Base-by-base conservation (phyloP, 2,797 vertebrate genomes). In the Eulemur rubriventer region DNA sequence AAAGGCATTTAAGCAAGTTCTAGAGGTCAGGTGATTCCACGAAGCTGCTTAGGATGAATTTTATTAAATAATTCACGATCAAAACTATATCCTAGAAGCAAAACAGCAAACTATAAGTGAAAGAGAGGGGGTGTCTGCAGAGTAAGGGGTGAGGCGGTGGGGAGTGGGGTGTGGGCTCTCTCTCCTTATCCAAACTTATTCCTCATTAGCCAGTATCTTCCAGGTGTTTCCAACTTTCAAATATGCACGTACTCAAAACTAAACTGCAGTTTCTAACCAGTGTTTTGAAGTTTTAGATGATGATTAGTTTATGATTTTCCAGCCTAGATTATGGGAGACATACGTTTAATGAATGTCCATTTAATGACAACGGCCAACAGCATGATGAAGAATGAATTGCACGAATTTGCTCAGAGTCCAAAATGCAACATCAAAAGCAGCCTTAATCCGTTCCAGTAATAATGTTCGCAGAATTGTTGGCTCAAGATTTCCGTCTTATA, bases 401-500 rank as follows among this genome's bases (percentile, higher is more conserved):
- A 82, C 16, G 41, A 63, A 14, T 83, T 61, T 67, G 30, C 26
- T 73, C 50, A 70, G n/a, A 85, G 78, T 72, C 67, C 17, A 91
- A 90, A 82, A 50, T 14, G 7, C 38, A 94, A 52, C n/a, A n/a
- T 59, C 76, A 79, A 90, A 89, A 88, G 26, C 43, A 85, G 17
- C 12, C 67, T 87, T 69, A 94, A 88, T 70, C 24, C 46, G 43
- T 67, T 16, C 65, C 50, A 84, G 24, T 9, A 86, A 43, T 50
- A 70, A 83, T 28, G 26, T 28, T 65, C 69, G 87, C 79, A 87
- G 14, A 89, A 76, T 22, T 63, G 72, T 76, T 69, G 48, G 81
- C 43, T 43, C 48, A 89, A 76, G 26, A 57, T 75, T 95, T 95
- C 55, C 57, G n/a, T 65, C 48, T 83, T 85, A 92, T 85, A 92